Evolutionary conservation across 2,113 vertebrate genomes (phyloP), one percentile per base, ranked within the genome.

Genomic region (Sciurus niger): DNA sequence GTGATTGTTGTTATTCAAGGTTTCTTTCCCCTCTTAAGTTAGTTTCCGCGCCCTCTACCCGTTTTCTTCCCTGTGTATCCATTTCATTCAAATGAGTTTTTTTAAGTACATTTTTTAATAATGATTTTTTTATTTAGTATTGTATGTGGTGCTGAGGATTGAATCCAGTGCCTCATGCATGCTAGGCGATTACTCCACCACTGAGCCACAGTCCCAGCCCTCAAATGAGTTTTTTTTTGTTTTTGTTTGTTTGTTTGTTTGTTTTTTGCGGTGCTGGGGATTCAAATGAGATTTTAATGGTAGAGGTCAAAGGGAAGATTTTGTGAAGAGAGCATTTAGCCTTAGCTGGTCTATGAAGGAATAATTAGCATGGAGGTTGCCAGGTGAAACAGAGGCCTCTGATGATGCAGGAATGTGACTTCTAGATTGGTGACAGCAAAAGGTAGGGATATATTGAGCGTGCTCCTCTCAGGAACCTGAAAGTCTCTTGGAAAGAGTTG

Each of bases 1-100:
- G 34, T 30, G 12, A 55, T 84, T 92, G 40, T 93, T 88, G 37
- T 82, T 96, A 22, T 37, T 90, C 3, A 37, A 84, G 16, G 20
- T 58, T 84, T 58, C 88, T 91, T 83, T 28, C 30, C 67, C 67
- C 72, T 95, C 51, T 90, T 88, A 77, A 80, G 12, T 95, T 91
- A 82, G 22, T 73, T 93, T 96, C 82, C 17, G 12, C 32, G 46
- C 46, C 46, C 46, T 40, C 40, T 40, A 40, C 40, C 46, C 68
- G 95, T 93, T 88, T 48, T 80, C 68, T 91, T 89, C 89, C 84
- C 17, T 16, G 58, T 25, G 22, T 74, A 80, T 51, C 70, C n/a
- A 40, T 84, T 89, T 79, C 28, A 68, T 60, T 43, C 48, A 85
- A 60, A 73, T 30, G 28, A 86, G 32, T 48, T 48, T 48, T 48